Percentiles rank a stretch among this genome's conserved stretches.
Evolutionary conservation across 2,113 vertebrate species (phyloP).

Genomic region (Rhinopomastus cyanomelas): DNA sequence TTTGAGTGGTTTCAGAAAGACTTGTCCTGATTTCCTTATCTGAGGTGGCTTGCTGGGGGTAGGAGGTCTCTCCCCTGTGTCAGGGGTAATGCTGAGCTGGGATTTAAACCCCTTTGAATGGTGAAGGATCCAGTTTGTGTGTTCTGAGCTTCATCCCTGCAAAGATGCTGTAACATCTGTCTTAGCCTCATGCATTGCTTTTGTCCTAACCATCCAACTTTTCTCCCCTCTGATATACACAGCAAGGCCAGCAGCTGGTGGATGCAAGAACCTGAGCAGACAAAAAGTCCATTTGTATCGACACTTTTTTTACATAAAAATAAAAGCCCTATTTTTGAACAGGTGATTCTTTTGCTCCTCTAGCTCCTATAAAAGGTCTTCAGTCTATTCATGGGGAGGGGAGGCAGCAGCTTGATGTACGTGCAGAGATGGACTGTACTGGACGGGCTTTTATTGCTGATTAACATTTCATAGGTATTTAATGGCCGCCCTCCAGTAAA

Average conservation of each 20-base stretch:
- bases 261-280: not conserved
- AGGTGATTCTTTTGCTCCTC: not conserved
- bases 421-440: not conserved
- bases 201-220: not conserved
- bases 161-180: not conserved
- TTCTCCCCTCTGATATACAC: not conserved
- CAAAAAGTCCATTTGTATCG: conserved; percentile 4
- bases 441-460: not conserved
- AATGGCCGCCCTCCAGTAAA: not conserved
- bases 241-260: not conserved
- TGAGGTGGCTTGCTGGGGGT: not conserved
- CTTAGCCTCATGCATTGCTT: not conserved
- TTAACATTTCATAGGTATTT: not conserved
- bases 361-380: not conserved
- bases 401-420: not conserved
- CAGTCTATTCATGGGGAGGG: not conserved
- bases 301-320: conserved; percentile 34
- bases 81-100: not conserved
- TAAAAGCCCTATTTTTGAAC: conserved; percentile 31
- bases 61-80: not conserved
- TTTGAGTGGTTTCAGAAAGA: not conserved
- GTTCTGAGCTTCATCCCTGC: not conserved
- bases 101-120: not conserved
- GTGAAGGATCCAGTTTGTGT: not conserved
- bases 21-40: not conserved